Evolutionary conservation across 2,113 vertebrate species (phyloP).

Genomic region (Crypturellus undulatus): DNA sequence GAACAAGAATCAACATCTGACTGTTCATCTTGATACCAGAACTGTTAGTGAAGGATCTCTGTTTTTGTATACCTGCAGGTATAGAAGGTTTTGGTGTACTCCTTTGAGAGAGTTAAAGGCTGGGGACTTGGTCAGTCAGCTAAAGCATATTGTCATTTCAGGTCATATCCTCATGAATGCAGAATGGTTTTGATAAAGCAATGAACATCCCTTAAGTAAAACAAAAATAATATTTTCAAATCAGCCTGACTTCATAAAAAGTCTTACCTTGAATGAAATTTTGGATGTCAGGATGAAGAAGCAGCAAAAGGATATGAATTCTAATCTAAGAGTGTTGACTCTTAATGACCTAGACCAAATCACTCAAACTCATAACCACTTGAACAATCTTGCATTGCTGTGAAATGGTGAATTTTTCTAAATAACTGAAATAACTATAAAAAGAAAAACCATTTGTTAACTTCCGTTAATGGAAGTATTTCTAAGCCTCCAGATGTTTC

Average conservation of each 20-base stretch:
- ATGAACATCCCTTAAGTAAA: not conserved
- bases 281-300: not conserved
- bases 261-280: not conserved
- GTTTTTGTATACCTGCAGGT: not conserved
- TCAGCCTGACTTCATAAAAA: not conserved
- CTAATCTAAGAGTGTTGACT: not conserved
- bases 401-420: not conserved
- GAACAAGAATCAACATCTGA: not conserved
- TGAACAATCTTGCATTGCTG: not conserved
- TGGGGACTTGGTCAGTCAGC: no score
- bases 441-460: not conserved
- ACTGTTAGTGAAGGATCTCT: not conserved
- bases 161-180: not conserved
- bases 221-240: not conserved
- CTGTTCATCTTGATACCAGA: not conserved
- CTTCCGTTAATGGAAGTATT: not conserved
- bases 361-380: not conserved
- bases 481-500: not conserved
- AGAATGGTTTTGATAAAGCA: not conserved
- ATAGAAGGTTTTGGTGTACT: not conserved
- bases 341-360: not conserved
- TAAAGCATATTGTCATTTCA: not conserved
- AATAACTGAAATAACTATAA: not conserved
- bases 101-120: not conserved
- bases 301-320: not conserved